These are phyloP conservation scores for Enteromius paludinosus DNA, from an alignment of 2,797 vertebrate genomes.

Conservation along the genomic window DNA sequence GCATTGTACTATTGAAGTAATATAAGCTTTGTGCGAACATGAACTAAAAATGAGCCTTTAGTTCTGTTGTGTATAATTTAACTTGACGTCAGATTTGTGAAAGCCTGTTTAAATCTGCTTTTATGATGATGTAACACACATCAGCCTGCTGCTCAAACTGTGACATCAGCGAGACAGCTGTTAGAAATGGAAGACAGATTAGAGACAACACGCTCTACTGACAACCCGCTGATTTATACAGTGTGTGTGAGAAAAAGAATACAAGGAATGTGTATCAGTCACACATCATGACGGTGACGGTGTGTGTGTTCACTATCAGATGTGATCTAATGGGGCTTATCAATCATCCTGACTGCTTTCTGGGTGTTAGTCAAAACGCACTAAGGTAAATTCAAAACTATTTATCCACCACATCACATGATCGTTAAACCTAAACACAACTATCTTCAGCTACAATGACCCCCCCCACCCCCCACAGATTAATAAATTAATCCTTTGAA, in stretches of 20 bases:
- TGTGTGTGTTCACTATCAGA: constrained; percentile 28
- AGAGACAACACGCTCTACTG: constrained; percentile 44
- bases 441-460: constrained; percentile 1
- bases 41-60: neutral
- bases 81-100: neutral
- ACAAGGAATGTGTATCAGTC: constrained; percentile 6
- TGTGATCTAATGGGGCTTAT: constrained; percentile 36
- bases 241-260: neutral
- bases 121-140: constrained; percentile 38
- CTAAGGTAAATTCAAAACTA: constrained; percentile 13
- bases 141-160: constrained; percentile 25
- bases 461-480: too few relatives aligned
- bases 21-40: neutral
- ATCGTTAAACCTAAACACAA: constrained; percentile 27
- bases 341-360: constrained; percentile 22
- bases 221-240: constrained; percentile 42
- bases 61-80: neutral
- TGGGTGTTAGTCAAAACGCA: neutral
- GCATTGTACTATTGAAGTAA: too few relatives aligned
- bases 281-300: neutral
- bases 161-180: constrained; percentile 43
- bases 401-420: neutral
- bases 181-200: constrained; percentile 48
- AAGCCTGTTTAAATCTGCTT: constrained; percentile 38
- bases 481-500: constrained; percentile 15